These are phyloP conservation scores for Phyllostomus discolor DNA, from an alignment of 2,113 vertebrate species.

Conservation along the genomic window DNA sequence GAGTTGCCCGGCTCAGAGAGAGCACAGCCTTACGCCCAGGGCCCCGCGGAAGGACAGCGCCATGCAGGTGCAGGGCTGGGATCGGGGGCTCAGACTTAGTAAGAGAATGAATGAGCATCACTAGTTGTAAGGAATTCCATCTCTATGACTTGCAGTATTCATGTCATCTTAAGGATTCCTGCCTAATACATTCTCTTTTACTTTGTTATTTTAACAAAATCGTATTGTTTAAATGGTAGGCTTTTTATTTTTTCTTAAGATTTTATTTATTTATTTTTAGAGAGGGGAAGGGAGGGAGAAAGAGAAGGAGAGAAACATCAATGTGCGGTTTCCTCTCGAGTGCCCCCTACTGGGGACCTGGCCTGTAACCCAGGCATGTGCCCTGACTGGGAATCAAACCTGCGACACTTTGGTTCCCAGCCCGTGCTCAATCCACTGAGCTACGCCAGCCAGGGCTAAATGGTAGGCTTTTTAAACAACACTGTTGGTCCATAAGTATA, in stretches of 20 bases:
- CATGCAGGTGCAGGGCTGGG: not conserved
- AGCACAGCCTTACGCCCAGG: not conserved
- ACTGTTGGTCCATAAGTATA: not conserved
- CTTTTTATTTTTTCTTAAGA: not conserved
- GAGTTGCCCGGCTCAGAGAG: no score
- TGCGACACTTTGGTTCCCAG: no score
- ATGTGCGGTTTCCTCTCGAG: no score
- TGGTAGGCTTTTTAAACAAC: not conserved
- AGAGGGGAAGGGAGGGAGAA: no score
- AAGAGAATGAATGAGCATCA: not conserved
- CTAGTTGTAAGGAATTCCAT: not conserved
- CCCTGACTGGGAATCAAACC: no score
- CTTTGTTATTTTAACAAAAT: not conserved
- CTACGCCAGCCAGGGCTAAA: not conserved
- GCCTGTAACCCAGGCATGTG: no score
- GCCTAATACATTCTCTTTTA: not conserved
- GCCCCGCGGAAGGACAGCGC: rapidly evolving
- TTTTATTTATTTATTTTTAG: no score
- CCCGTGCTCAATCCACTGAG: no score
- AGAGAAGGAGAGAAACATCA: no score
- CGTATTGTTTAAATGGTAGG: not conserved
- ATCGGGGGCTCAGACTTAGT: not conserved
- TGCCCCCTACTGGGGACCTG: no score
- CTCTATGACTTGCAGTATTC: not conserved
- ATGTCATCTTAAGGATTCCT: not conserved